Evolutionary conservation across 1,140 invertebrate genomes (phyloP).

Genomic region (Lepidurus couesii): DNA sequence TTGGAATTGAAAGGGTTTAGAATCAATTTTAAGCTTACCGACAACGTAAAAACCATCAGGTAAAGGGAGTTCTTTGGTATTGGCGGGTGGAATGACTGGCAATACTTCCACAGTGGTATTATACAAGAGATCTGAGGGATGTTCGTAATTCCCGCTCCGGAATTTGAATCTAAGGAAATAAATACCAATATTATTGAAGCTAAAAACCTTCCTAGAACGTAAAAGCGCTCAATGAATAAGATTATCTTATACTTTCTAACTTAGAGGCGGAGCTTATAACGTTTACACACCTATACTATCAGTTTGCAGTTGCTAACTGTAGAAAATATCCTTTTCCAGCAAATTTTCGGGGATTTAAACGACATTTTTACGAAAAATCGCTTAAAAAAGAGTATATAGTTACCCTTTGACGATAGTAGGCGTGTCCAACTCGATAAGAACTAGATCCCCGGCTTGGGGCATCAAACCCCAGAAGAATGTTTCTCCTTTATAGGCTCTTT

Average conservation of each 20-base stretch:
- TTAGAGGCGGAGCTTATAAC: too few relatives aligned
- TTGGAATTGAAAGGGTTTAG: slow-evolving; percentile 30
- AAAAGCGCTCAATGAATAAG: too few relatives aligned
- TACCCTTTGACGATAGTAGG: slow-evolving; percentile 72
- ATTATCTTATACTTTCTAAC: too few relatives aligned
- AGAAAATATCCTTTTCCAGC: too few relatives aligned
- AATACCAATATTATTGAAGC: slow-evolving; percentile 6
- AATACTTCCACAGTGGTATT: slow-evolving; percentile 82
- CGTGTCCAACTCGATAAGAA: slow-evolving; percentile 73
- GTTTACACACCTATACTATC: too few relatives aligned
- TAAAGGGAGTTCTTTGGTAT: slow-evolving; percentile 40
- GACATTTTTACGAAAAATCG: not conserved
- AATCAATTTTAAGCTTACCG: slow-evolving; percentile 47
- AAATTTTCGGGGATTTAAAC: not conserved
- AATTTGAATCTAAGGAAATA: slow-evolving; percentile 66
- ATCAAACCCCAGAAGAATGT: slow-evolving; percentile 88
- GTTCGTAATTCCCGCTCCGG: slow-evolving; percentile 84
- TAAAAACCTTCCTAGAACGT: too few relatives aligned
- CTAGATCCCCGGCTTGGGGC: slow-evolving; percentile 72
- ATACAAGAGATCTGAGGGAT: slow-evolving; percentile 82
- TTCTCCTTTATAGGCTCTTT: slow-evolving; percentile 78
- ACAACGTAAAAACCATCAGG: slow-evolving; percentile 65
- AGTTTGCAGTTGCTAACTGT: too few relatives aligned
- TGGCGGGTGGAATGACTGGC: slow-evolving; percentile 44
- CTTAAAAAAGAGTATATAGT: slow-evolving; percentile 37